Evolutionary conservation across 2,113 vertebrate species (phyloP).

Genomic region (Amphiprion percula): DNA sequence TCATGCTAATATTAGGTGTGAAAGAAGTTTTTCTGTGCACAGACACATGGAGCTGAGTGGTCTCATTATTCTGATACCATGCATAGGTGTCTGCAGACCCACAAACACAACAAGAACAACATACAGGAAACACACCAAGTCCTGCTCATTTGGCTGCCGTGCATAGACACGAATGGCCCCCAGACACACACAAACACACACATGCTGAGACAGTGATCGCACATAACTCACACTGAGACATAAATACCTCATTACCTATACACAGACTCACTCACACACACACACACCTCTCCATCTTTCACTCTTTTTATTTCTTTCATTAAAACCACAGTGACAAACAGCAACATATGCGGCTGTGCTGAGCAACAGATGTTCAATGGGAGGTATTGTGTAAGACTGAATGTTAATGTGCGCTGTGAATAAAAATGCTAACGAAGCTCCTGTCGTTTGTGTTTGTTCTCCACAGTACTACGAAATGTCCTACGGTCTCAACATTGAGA

Average conservation of each 20-base stretch:
- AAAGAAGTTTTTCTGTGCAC: not conserved
- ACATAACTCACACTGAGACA: slow-evolving; percentile 26
- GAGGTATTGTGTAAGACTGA: slow-evolving; percentile 40
- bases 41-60: not conserved
- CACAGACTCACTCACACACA: not conserved
- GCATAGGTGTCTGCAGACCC: not conserved
- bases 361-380: slow-evolving; percentile 59
- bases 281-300: not conserved
- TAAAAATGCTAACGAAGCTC: slow-evolving; percentile 52
- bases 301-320: slow-evolving; percentile 44
- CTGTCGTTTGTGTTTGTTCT: slow-evolving; percentile 59
- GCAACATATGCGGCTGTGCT: slow-evolving; percentile 48
- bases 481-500: slow-evolving; percentile 84
- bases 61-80: slow-evolving; percentile 22
- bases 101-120: slow-evolving; percentile 10
- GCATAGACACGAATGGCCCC: not conserved
- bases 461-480: slow-evolving; percentile 83
- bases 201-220: slow-evolving; percentile 25
- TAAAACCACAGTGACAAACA: slow-evolving; percentile 44
- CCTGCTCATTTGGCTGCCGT: slow-evolving; percentile 24
- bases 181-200: not conserved
- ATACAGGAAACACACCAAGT: not conserved
- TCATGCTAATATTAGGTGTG: not conserved
- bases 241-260: slow-evolving; percentile 60
- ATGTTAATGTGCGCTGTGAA: slow-evolving; percentile 38